Evolutionary conservation across 2,797 vertebrate species (phyloP).

Genomic region (Stomatorhinus walkeri): DNA sequence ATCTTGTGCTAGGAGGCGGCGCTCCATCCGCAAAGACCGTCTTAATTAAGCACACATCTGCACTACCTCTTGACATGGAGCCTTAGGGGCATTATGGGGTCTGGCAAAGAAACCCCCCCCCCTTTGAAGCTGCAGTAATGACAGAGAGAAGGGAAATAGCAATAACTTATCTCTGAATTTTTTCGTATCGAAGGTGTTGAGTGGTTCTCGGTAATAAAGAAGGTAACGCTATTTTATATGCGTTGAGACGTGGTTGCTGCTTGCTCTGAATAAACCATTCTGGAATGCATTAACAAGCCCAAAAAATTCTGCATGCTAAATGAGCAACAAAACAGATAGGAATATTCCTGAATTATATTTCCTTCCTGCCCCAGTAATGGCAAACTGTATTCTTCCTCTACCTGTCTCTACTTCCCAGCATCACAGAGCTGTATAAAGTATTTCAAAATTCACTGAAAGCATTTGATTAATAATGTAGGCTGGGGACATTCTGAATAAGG

Average conservation of each 20-base stretch:
- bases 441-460: slow-evolving; percentile 63
- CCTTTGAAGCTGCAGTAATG: slow-evolving; percentile 52
- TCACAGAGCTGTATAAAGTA: slow-evolving; percentile 49
- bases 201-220: neutral
- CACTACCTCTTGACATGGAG: neutral
- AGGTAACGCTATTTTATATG: neutral
- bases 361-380: slow-evolving; percentile 22
- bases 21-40: neutral
- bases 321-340: slow-evolving; percentile 32
- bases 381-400: neutral
- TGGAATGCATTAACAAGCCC: slow-evolving; percentile 28
- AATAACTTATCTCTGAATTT: slow-evolving; percentile 36
- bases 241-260: neutral
- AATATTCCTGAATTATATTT: slow-evolving; percentile 33
- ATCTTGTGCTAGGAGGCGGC: neutral
- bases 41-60: neutral
- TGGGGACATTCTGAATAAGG: slow-evolving; percentile 35
- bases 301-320: slow-evolving; percentile 6
- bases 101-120: slow-evolving; percentile 32
- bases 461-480: slow-evolving; percentile 59
- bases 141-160: slow-evolving; percentile 38
- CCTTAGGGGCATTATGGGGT: slow-evolving; percentile 41
- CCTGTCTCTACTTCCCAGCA: slow-evolving; percentile 37
- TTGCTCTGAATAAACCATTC: slow-evolving; percentile 3
- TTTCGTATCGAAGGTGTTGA: slow-evolving; percentile 28